Conservation (phyloP, 2,888 invertebrate species). For the Calameuta idolon region DNA sequence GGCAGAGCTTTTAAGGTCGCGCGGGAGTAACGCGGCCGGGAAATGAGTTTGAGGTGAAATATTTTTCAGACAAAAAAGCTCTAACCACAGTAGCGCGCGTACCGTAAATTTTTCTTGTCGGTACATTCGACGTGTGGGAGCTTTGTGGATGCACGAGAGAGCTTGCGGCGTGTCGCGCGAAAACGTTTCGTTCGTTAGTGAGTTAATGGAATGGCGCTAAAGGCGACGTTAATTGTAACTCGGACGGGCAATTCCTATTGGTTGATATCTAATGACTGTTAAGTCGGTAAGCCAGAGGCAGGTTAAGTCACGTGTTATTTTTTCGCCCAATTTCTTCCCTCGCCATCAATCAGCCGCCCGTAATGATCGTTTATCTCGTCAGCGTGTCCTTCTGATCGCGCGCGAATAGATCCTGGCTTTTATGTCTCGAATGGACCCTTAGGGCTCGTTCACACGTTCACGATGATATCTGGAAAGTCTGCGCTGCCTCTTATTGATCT, state of each 20-base stretch:
- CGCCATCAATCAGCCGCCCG: slow-evolving; percentile 7
- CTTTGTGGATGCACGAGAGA: neutral
- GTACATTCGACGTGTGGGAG: neutral
- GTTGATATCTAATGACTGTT: neutral
- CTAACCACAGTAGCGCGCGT: neutral
- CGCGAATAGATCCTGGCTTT: neutral
- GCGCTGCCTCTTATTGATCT: neutral
- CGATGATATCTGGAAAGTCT: neutral
- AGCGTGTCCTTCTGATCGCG: neutral
- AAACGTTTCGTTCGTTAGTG: neutral
- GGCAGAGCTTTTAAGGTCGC: neutral
- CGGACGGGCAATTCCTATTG: neutral
- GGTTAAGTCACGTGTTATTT: neutral
- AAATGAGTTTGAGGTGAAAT: neutral
- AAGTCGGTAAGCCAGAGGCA: neutral
- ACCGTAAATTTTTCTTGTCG: neutral
- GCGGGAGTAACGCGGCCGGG: neutral
- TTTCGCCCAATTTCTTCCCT: slow-evolving; percentile 5
- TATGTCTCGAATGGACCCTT: neutral
- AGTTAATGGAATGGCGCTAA: neutral
- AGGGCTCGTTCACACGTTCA: neutral
- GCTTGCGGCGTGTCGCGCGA: neutral
- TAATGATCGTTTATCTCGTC: slow-evolving; percentile 4
- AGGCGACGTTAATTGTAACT: neutral
- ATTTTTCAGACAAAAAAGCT: neutral